phyloP scores from a whole-genome alignment of 23 tunicate species.

The Halocynthia roretzi region DNA sequence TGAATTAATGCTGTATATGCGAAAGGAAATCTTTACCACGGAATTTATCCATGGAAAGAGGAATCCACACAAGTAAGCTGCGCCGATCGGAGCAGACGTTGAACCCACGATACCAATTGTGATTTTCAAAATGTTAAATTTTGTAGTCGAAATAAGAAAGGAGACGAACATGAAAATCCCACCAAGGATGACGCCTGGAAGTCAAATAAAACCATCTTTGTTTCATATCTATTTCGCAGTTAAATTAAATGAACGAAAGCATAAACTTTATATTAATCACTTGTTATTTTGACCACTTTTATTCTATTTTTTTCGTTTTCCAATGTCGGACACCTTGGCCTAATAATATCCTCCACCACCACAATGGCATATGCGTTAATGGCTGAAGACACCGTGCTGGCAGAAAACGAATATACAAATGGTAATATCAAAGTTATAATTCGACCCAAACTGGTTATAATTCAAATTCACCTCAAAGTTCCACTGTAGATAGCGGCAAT shows the following conservation, averaged over 20 bases:
- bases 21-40: neutral
- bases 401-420: no score
- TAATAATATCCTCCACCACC: neutral
- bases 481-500: no score
- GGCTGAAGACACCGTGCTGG: conserved; percentile 22
- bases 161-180: conserved; percentile 3
- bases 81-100: conserved; percentile 11
- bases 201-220: no score
- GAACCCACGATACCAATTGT: conserved; percentile 1
- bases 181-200: neutral
- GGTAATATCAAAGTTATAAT: no score
- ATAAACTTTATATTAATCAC: neutral
- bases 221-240: no score
- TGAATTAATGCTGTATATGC: no score
- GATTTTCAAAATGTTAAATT: conserved; percentile 5
- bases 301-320: neutral
- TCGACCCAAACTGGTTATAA: no score
- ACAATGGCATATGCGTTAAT: conserved; percentile 13
- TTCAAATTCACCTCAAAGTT: no score
- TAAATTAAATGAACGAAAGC: neutral
- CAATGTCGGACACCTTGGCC: neutral
- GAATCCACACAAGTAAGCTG: conserved; percentile 1
- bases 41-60: conserved; percentile 1
- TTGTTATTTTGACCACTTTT: neutral
- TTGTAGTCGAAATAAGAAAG: neutral